Evolutionary conservation across 2,797 vertebrate species (phyloP).

Genomic region (Smutsia temminckii): DNA sequence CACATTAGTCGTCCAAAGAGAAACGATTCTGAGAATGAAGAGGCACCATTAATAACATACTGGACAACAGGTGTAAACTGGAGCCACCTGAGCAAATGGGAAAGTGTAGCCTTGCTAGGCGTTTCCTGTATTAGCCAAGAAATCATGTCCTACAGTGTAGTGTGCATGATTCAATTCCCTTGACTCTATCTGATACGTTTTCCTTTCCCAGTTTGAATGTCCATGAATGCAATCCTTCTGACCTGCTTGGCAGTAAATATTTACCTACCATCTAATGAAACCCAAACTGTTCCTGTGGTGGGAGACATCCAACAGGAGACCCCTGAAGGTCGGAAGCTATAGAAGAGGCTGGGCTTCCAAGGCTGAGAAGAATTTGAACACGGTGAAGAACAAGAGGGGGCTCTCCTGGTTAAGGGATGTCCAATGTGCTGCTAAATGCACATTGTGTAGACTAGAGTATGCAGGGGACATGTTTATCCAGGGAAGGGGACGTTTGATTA

Average conservation of each 20-base stretch:
- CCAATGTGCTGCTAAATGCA: too few species aligned
- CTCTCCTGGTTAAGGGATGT: background rate
- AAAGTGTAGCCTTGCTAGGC: background rate
- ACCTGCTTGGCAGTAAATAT: background rate
- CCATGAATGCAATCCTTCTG: background rate
- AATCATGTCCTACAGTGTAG: background rate
- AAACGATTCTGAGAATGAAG: background rate
- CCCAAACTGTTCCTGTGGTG: accelerated
- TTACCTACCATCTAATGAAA: background rate
- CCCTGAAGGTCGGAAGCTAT: background rate
- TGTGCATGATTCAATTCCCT: background rate
- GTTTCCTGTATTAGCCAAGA: background rate
- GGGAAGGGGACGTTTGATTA: background rate
- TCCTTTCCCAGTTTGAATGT: background rate
- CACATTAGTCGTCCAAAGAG: background rate
- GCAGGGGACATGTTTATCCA: background rate
- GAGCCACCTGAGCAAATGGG: background rate
- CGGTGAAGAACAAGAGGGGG: background rate
- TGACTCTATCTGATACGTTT: background rate
- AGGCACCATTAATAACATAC: background rate
- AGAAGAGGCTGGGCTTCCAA: background rate
- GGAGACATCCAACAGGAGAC: background rate
- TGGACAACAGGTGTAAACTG: background rate
- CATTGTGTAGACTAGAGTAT: background rate
- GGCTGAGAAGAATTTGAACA: background rate